Evolutionary conservation across 2,113 vertebrate species (phyloP).

Genomic region (Siniperca chuatsi): DNA sequence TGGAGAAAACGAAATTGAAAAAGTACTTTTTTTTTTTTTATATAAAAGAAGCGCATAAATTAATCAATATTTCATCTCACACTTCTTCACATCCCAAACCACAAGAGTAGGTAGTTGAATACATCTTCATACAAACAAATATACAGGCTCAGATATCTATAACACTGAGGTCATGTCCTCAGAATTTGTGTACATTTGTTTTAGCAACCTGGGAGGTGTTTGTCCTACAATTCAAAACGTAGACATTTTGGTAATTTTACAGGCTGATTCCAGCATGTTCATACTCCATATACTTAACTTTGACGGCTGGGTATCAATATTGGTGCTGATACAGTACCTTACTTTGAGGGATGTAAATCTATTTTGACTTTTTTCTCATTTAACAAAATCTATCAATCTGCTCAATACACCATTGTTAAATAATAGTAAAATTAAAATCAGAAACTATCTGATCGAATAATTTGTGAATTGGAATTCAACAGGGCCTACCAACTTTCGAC

Average conservation of each 20-base stretch:
- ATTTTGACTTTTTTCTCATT: neutral
- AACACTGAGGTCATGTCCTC: slow-evolving; percentile 9
- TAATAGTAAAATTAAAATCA: neutral
- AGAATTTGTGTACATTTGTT: neutral
- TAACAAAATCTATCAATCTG: neutral
- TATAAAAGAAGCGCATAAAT: neutral
- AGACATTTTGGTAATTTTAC: neutral
- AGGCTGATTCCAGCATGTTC: neutral
- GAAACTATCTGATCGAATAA: neutral
- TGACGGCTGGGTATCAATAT: neutral
- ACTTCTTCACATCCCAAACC: neutral
- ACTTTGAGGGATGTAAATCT: neutral
- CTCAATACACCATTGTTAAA: neutral
- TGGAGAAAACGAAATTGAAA: neutral
- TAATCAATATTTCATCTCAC: neutral
- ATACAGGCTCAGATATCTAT: slow-evolving; percentile 19
- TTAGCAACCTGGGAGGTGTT: neutral
- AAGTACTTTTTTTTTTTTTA: too few relatives aligned
- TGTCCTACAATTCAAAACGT: neutral
- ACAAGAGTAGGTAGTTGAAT: neutral
- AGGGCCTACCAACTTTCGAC: neutral
- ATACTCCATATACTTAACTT: neutral
- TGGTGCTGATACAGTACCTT: neutral
- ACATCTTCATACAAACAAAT: neutral
- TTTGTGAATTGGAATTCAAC: neutral